These are phyloP conservation scores for Salvator merianae DNA, from an alignment of 2,113 vertebrate genomes.

Conservation along the genomic window DNA sequence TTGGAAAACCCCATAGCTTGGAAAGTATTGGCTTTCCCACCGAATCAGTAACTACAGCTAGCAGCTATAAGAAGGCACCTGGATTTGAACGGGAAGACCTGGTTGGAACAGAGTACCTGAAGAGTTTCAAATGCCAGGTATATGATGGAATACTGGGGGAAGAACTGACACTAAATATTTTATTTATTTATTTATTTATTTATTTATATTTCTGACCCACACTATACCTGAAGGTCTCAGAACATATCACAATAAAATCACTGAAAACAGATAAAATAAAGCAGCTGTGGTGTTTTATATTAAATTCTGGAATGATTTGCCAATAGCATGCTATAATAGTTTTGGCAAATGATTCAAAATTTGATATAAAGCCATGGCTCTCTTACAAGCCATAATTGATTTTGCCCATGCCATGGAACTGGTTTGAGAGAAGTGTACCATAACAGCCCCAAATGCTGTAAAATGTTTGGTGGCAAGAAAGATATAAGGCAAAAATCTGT, in stretches of 20 bases:
- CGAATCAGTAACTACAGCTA: slow-evolving; percentile 80
- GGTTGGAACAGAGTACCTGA: slow-evolving; percentile 85
- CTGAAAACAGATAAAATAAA: no score
- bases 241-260: no score
- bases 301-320: neutral
- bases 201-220: no score
- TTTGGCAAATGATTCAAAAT: no score
- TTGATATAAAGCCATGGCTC: no score
- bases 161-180: neutral
- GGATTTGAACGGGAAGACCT: slow-evolving; percentile 97
- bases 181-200: no score
- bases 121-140: slow-evolving; percentile 84
- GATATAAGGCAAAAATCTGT: neutral
- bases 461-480: neutral
- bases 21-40: slow-evolving; percentile 81
- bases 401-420: neutral
- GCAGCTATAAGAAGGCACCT: slow-evolving; percentile 92
- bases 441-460: neutral
- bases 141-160: slow-evolving; percentile 50
- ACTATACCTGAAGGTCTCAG: no score
- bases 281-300: neutral
- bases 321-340: neutral
- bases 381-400: no score
- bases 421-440: neutral
- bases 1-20: slow-evolving; percentile 78